Percentiles rank a stretch among this genome's conserved stretches.
phyloP scores from a whole-genome alignment of 2,113 vertebrate genomes.

The Salvelinus alpinus region DNA sequence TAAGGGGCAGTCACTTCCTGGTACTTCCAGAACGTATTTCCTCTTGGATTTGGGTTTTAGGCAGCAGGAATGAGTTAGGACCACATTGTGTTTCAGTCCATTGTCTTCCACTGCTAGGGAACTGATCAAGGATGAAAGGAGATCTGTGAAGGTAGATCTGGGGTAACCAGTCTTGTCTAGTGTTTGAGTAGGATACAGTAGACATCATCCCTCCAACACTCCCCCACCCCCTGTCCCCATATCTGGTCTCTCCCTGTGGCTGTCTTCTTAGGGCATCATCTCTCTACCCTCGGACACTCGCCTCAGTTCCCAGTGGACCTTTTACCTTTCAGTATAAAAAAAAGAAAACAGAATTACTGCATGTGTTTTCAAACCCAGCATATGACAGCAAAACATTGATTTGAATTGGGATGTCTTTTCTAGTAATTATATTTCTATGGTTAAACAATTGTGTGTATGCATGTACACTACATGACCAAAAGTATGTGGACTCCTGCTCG shows the following conservation, averaged over 20 bases:
- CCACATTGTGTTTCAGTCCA: not conserved
- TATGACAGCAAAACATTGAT: not conserved
- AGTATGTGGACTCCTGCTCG: no score
- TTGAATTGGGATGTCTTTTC: not conserved
- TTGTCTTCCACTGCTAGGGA: conserved; percentile 4
- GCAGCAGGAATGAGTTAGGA: conserved; percentile 14
- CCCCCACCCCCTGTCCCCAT: not conserved
- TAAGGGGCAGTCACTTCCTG: no score
- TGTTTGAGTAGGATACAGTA: conserved; percentile 1
- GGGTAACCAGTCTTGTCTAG: conserved; percentile 20
- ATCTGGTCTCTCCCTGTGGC: not conserved
- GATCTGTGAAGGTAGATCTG: not conserved
- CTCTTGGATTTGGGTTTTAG: conserved; percentile 14
- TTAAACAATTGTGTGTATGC: not conserved
- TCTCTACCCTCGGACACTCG: conserved; percentile 6
- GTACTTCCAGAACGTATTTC: not conserved
- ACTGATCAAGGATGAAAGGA: conserved; percentile 1
- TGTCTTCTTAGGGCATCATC: conserved; percentile 2
- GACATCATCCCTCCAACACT: conserved; percentile 11
- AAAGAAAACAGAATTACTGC: not conserved
- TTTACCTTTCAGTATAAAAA: conserved; percentile 65
- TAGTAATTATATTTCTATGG: not conserved
- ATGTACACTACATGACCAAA: no score
- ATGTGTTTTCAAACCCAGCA: not conserved
- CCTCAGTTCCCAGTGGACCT: conserved; percentile 73